Evolutionary conservation across 2,113 vertebrate genomes (phyloP).

Genomic region (Euleptes europaea): DNA sequence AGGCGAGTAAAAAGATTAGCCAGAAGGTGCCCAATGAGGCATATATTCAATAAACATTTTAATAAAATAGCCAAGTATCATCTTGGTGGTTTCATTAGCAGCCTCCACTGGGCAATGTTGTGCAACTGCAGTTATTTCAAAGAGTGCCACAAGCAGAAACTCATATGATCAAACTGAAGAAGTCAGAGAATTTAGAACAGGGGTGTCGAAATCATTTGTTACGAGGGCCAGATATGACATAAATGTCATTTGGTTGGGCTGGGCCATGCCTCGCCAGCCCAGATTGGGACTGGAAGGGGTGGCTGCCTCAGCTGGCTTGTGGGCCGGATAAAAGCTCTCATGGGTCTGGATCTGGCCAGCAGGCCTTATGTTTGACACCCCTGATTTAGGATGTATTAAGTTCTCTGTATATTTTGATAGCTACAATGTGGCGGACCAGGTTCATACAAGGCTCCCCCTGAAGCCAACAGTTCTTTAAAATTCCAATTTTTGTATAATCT

Average conservation of each 20-base stretch:
- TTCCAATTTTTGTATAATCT: background rate
- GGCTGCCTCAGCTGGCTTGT: no score
- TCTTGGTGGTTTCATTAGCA: background rate
- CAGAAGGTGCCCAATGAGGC: background rate
- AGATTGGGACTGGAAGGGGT: no score
- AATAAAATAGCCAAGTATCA: background rate
- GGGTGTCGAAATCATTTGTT: no score
- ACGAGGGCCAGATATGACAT: no score
- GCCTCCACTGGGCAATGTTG: background rate
- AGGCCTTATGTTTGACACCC: no score
- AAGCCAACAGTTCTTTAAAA: no score
- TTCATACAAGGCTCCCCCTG: background rate
- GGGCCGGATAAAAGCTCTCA: no score
- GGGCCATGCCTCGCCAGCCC: no score
- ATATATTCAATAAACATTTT: rapidly evolving
- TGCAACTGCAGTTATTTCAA: background rate
- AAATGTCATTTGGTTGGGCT: no score
- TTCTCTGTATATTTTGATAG: background rate
- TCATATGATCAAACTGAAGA: slow-evolving; percentile 2
- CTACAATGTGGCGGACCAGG: background rate
- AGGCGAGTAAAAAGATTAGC: background rate
- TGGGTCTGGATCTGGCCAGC: no score
- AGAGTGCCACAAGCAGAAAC: background rate
- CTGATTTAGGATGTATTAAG: background rate
- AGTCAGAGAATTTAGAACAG: background rate